Evolutionary conservation across 37 sponge, comb jelly and placozoan species (phyloP).

Genomic region (Aplysina aerophoba): DNA sequence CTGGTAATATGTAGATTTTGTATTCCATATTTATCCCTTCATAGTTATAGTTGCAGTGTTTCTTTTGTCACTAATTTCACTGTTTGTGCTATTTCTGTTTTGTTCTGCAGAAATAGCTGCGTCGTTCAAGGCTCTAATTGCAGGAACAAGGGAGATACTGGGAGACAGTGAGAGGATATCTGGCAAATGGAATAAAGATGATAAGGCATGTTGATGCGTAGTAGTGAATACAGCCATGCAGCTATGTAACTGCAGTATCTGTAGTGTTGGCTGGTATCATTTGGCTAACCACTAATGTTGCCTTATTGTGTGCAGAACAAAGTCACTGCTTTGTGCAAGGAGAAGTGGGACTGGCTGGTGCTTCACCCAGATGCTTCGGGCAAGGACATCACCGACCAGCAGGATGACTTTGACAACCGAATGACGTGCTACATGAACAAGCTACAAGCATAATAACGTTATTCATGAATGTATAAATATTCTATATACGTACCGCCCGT

Average conservation of each 20-base stretch:
- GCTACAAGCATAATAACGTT: neutral
- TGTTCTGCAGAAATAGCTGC: neutral
- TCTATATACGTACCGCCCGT: too few relatives aligned
- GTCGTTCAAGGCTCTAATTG: conserved; percentile 33
- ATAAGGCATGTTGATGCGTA: conserved; percentile 50
- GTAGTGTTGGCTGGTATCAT: neutral
- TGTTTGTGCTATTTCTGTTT: too few relatives aligned
- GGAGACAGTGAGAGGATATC: conserved; percentile 61
- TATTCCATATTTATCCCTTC: too few relatives aligned
- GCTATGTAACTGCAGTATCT: neutral
- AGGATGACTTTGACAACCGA: conserved; percentile 53
- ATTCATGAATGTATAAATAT: too few relatives aligned
- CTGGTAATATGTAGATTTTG: too few relatives aligned
- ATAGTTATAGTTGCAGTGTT: too few relatives aligned
- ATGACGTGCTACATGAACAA: conserved; percentile 46
- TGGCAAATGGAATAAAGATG: conserved; percentile 90
- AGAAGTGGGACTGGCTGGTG: conserved; percentile 72
- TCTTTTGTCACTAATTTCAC: too few relatives aligned
- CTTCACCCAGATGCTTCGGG: conserved; percentile 16
- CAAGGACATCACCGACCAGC: conserved; percentile 48
- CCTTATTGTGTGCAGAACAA: conserved; percentile 51
- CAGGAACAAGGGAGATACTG: conserved; percentile 42
- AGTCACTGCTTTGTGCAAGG: conserved; percentile 68
- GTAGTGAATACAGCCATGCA: neutral
- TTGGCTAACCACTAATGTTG: neutral